These are phyloP conservation scores for Oscheius sp. DNA, from an alignment of 2,888 invertebrate genomes.

Conservation along the genomic window DNA sequence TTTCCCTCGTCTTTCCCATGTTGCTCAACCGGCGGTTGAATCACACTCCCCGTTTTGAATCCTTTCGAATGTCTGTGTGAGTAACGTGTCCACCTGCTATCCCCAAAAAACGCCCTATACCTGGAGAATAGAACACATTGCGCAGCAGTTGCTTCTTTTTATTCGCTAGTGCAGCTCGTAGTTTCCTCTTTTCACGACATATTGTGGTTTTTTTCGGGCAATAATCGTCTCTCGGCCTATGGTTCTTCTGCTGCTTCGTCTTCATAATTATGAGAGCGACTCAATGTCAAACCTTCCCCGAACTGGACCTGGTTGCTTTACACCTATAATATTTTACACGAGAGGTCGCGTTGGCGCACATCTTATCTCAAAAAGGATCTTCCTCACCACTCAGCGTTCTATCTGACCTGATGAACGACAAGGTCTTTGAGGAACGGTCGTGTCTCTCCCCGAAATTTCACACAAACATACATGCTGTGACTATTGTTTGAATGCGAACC, in stretches of 20 bases:
- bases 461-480: too few relatives aligned
- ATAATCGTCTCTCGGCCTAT: conserved; percentile 8
- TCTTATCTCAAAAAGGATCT: conserved; percentile 22
- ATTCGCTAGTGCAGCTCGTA: conserved; percentile 3
- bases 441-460: conserved; percentile 22
- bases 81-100: neutral
- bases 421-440: neutral
- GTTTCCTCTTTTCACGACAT: conserved; percentile 17
- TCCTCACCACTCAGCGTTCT: conserved; percentile 16
- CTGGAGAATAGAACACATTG: neutral
- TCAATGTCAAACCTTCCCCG: conserved; percentile 15
- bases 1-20: conserved; percentile 1
- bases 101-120: neutral
- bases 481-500: conserved; percentile 28
- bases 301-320: neutral
- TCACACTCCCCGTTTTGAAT: conserved; percentile 12
- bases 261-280: conserved; percentile 20
- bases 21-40: neutral
- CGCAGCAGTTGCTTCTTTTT: conserved; percentile 10
- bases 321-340: conserved; percentile 10
- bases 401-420: conserved; percentile 5
- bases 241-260: conserved; percentile 14
- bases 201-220: conserved; percentile 10
- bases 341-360: conserved; percentile 6
- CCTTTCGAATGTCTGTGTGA: too few relatives aligned